Evolutionary conservation across 1,140 invertebrate species (phyloP), one percentile per base, ranked within the genome.

Genomic region (Samia ricini): DNA sequence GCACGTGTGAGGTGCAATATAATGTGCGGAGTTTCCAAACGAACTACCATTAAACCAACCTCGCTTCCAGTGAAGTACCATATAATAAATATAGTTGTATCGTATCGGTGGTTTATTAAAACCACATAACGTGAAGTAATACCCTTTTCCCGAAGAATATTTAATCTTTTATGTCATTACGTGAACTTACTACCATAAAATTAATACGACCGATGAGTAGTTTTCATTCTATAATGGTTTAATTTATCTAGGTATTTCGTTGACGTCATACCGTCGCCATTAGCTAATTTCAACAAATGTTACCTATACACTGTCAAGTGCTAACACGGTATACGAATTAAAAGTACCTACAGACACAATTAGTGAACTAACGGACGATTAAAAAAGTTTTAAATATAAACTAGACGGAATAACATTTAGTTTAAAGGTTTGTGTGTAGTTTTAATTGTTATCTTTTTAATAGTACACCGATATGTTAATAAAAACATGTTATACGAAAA

Each of bases 251-350:
- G n/a, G n/a, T 24, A 55, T 55, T 12, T 23, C 4, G 18, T 33
- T 56, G 61, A 56, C 23, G 61, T 56, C 61, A 50, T 8, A 7
- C 15, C 33, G 18, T 49, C 50, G 4, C 54, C 24, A 49, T 56
- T 49, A 62, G 42, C 61, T 62, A 62, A 62, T 62, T 61, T 61
- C 60, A 56, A 23, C 52, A 22, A 55, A 22, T 51, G 18, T 22
- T 51, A 22, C 21, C 10, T 51, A 51, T 19, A 22, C 12, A 22
- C 12, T 20, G 20, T 42, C 7, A 42, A 42, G 33, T 42, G 33
- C 10, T 42, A n/a, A 42, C 33, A 42, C 33, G 33, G 1, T 7
- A 15, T 42, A 42, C 10, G n/a, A 42, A 42, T 42, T 42, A 42
- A n/a, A 42, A 42, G 33, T 15, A 15, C 33, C n/a, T 42, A 42